These are phyloP conservation scores for Oophaga sylvatica DNA, from an alignment of 2,797 vertebrate species.

Conservation along the genomic window DNA sequence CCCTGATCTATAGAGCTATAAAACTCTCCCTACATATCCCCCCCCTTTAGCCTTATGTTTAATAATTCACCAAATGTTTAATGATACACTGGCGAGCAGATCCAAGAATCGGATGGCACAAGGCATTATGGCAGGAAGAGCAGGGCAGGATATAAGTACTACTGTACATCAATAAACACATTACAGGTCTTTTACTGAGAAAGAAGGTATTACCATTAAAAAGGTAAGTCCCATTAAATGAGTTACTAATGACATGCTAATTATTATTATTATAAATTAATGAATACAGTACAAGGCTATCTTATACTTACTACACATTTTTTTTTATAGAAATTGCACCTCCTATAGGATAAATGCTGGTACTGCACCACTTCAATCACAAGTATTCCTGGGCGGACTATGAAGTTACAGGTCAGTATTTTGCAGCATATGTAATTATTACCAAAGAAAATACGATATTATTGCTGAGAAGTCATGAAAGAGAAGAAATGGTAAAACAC, in stretches of 20 bases:
- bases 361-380: not conserved
- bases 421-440: not conserved
- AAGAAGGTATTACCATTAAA: not conserved
- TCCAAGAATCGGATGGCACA: not conserved
- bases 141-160: not conserved
- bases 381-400: not conserved
- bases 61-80: constrained; percentile 32
- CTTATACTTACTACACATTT: not conserved
- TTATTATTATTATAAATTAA: constrained; percentile 13
- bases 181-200: not conserved
- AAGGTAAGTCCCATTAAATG: not conserved
- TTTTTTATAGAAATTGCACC: not conserved
- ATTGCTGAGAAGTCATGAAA: not conserved
- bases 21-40: constrained; percentile 8
- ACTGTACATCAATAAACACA: not conserved
- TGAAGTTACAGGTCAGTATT: not conserved
- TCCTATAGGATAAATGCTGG: not conserved
- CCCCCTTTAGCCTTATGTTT: constrained; percentile 18
- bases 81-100: not conserved
- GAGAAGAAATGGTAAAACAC: not conserved
- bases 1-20: not conserved
- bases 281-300: not conserved
- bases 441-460: no score
- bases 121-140: constrained; percentile 1
- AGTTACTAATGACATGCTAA: not conserved